These are phyloP conservation scores for Callimorpha dominula DNA, from an alignment of 2,888 invertebrate genomes.

Conservation along the genomic window DNA sequence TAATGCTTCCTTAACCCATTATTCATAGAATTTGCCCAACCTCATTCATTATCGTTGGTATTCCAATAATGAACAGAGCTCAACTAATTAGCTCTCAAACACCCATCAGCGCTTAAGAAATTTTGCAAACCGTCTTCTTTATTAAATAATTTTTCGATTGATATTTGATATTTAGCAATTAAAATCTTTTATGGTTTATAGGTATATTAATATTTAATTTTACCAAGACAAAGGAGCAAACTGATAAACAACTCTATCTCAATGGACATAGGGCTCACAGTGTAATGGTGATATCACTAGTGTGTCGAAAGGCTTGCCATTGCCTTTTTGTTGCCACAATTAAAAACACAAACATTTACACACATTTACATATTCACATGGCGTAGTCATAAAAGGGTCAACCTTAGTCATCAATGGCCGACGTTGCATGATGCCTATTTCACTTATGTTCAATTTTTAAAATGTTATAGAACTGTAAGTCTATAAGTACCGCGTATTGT, in stretches of 20 bases:
- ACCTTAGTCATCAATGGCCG: too few relatives aligned
- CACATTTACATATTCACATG: too few relatives aligned
- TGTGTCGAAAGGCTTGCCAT: too few relatives aligned
- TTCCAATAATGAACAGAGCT: conserved; percentile 41
- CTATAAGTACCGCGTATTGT: too few relatives aligned
- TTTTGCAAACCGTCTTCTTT: conserved; percentile 27
- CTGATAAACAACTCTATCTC: not conserved
- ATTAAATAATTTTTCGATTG: conserved; percentile 31
- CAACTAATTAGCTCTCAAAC: conserved; percentile 46
- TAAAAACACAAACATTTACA: too few relatives aligned
- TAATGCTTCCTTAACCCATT: conserved; percentile 29
- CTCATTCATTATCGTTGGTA: conserved; percentile 27
- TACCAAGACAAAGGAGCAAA: not conserved
- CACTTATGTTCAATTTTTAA: too few relatives aligned
- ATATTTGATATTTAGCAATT: conserved; percentile 3
- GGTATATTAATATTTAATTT: not conserved
- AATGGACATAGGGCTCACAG: too few relatives aligned
- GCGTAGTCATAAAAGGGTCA: too few relatives aligned
- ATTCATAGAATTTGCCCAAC: conserved; percentile 39
- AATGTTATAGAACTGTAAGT: too few relatives aligned
- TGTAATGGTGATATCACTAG: too few relatives aligned
- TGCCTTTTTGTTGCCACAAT: too few relatives aligned
- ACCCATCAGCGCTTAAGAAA: conserved; percentile 30
- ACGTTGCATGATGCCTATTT: too few relatives aligned
- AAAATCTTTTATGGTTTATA: not conserved